phyloP scores from a whole-genome alignment of 2,797 vertebrate genomes.

The Enteromius thamalakanensis region DNA sequence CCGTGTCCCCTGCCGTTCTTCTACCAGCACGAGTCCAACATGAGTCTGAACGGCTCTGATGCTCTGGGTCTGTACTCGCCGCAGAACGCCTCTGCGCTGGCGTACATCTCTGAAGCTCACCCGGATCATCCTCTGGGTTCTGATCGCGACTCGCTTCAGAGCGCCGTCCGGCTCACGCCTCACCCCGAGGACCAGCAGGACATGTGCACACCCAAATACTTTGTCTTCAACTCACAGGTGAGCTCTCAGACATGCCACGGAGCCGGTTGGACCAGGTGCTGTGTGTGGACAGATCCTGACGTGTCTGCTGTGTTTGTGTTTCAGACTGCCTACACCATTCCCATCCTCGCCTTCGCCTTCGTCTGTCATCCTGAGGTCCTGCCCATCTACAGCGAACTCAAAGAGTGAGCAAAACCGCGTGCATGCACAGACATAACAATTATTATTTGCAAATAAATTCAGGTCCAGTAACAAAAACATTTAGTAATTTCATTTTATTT shows the following conservation, averaged over 20 bases:
- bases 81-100: conserved; percentile 74
- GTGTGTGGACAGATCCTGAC: background rate
- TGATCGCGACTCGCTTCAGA: conserved; percentile 58
- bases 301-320: conserved; percentile 7
- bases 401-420: conserved; percentile 83
- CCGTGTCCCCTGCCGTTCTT: conserved; percentile 89
- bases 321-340: conserved; percentile 95
- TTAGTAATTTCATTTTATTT: background rate
- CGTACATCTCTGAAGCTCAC: conserved; percentile 81
- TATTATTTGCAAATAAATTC: background rate
- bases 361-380: conserved; percentile 98
- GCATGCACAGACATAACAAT: background rate
- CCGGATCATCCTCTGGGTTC: conserved; percentile 66
- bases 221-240: conserved; percentile 96
- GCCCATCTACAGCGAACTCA: conserved; percentile 98
- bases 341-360: conserved; percentile 96
- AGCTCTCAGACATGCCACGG: background rate
- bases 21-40: conserved; percentile 75
- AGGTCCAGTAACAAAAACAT: background rate
- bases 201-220: conserved; percentile 91
- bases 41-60: conserved; percentile 80
- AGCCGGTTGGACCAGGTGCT: background rate
- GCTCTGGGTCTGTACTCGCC: conserved; percentile 70
- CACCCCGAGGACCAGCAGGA: conserved; percentile 74
- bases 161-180: conserved; percentile 75